Conservation (phyloP, 1,140 invertebrate genomes). For the Pentalonia nigronervosa region DNA sequence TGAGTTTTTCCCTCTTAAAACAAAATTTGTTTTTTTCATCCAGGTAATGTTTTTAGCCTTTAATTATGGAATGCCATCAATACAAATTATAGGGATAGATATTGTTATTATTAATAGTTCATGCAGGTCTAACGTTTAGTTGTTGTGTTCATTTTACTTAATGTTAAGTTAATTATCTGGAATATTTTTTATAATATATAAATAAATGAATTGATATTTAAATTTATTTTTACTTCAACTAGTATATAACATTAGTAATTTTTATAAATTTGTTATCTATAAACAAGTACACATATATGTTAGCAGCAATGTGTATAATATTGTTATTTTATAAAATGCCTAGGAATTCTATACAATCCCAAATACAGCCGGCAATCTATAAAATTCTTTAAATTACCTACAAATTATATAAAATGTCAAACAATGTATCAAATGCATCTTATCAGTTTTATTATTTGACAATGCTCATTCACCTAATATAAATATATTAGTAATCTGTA, state of each 20-base stretch:
- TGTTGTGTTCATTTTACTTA: slow-evolving; percentile 49
- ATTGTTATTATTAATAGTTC: not conserved
- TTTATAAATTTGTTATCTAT: not conserved
- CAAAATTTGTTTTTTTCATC: not conserved
- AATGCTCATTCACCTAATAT: too few species aligned
- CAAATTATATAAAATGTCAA: too few species aligned
- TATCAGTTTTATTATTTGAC: too few species aligned
- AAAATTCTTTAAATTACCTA: too few species aligned
- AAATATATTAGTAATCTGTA: too few species aligned
- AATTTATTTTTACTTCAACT: not conserved
- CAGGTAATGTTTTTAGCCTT: not conserved
- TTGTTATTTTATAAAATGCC: too few species aligned
- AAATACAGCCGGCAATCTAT: too few species aligned
- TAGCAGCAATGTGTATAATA: too few species aligned
- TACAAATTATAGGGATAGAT: not conserved
- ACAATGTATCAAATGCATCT: too few species aligned
- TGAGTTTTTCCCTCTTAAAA: not conserved
- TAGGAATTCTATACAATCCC: too few species aligned
- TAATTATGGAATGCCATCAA: not conserved
- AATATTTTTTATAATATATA: slow-evolving; percentile 26
- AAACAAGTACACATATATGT: slow-evolving; percentile 9
- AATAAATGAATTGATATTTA: not conserved
- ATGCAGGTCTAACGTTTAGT: not conserved
- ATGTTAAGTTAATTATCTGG: slow-evolving; percentile 14
- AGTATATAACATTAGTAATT: not conserved